Base-by-base conservation (phyloP, 2,888 invertebrate species). In the Tetrapedia diversipes region DNA sequence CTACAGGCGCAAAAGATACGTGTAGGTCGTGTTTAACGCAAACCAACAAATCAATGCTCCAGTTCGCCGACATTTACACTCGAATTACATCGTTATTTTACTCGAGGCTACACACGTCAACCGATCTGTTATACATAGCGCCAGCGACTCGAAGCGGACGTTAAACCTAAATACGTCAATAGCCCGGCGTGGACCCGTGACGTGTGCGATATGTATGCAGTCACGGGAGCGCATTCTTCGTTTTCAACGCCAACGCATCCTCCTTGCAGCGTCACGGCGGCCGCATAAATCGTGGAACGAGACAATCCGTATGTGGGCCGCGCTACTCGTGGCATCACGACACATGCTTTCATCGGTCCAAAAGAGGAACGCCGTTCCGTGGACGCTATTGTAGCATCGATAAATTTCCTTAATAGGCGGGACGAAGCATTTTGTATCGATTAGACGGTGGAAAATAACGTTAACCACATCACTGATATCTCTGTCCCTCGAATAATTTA, bases 241-340 rank as follows among this genome's bases (percentile, higher is more conserved):
- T 45, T 43, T 54, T 22, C 54, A 53, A 49, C 49, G 61, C 6
- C 43, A 19, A 11, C 24, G 51, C 63, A 39, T 51, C 51, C 43
- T 72, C 47, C 49, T 47, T 43, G 57, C 65, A 47, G 70, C 53
- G 19, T 60, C 73, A 68, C 74, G 79, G 34, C 41, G 76, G 64
- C 60, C 47, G 65, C 79, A 82, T 82, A 82, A 82, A 82, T 82
- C 77, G 81, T 61, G 24, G 64, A 74, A 71, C 77, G 63, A 63
- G 79, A 68, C 79, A 65, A 81, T 82, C 69, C 70, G 71, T 77
- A 77, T 69, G 69, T 72, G 75, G 79, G 72, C 32, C 49, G 64
- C 22, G 41, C n/a, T n/a, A 19, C 29, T 29, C 59, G 60, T 51
- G 67, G n/a, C 75, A 66, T 70, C 51, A 69, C 51, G 51, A 45